Base-by-base conservation (phyloP, 2,888 invertebrate species). In the Ditylenchus weischeri region DNA sequence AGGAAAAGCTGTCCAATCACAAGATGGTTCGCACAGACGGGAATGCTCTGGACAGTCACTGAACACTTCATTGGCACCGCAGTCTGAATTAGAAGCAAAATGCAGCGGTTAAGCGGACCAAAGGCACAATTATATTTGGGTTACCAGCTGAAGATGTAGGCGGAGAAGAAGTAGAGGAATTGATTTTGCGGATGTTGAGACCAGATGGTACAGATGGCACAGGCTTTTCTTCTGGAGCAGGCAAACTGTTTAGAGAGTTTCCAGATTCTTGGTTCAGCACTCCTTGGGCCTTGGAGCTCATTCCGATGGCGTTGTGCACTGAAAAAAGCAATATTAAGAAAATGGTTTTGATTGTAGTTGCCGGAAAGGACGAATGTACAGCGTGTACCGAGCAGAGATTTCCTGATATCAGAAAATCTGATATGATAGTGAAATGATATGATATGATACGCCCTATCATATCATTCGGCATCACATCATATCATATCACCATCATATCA, bases 1-100 rank as follows among this genome's bases (percentile, higher is more conserved):
- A n/a, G 76, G 77, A 57, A 69, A 70, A 59, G 74, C 68, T 13
- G 80, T 82, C 81, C 81, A 81, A 54, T 81, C 81, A 61, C 81
- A 81, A 19, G 72, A 72, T 29, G 80, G 77, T 68, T 81, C 81
- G 61, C 81, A 81, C 58, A 75, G 75, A 10, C 81, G 65, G 15
- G 74, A 72, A 47, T 69, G 72, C 64, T 81, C 81, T 7, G 81
- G 80, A 62, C 81, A 81, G 49, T 75, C 70, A 29, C 72, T 74
- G 68, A 70, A 80, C 57, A 71, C 74, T 68, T 81, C 80, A 69
- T 80, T 81, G 36, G 72, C 71, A 18, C 76, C 79, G 65, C 81
- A 81, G 43, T 58, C 38, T 35, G 10, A 60, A 29, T 21, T 19
- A 49, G 18, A 19, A 23, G 13, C 19, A 11, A 51, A 19, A 47